These are phyloP conservation scores for pig (Sus scrofa) DNA, from an alignment of 2,113 vertebrate genomes.

Conservation along the genomic window DNA sequence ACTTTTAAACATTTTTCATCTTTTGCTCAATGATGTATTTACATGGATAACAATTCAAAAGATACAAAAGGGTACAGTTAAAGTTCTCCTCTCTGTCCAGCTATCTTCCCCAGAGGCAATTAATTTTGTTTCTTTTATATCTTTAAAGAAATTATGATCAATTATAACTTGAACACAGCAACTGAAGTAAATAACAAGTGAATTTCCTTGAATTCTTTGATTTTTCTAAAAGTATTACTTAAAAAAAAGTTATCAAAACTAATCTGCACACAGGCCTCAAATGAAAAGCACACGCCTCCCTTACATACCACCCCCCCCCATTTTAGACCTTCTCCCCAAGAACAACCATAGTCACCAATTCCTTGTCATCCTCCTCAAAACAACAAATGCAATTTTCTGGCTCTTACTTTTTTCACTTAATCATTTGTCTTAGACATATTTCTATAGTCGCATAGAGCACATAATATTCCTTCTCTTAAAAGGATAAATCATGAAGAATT, in stretches of 20 bases:
- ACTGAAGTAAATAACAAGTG: neutral
- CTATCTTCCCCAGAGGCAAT: neutral
- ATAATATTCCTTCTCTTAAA: constrained; percentile 22
- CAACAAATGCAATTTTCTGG: neutral
- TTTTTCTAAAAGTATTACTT: neutral
- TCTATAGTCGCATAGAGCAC: neutral
- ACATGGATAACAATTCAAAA: neutral
- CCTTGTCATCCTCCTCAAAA: neutral
- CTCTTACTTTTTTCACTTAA: neutral
- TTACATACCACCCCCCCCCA: neutral
- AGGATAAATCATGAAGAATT: neutral
- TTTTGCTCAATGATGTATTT: neutral
- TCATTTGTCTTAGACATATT: neutral
- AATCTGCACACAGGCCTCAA: neutral
- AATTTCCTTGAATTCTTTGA: neutral
- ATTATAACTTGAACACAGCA: neutral
- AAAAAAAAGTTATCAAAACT: neutral
- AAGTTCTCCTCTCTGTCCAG: neutral
- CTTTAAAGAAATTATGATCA: neutral
- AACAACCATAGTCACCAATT: neutral
- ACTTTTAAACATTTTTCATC: neutral
- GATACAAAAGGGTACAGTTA: neutral
- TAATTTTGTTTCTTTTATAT: neutral
- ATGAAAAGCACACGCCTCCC: neutral
- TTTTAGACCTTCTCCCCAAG: neutral